Percentiles rank a stretch among this genome's conserved stretches.
These are phyloP conservation scores for Malachius bipustulatus DNA, from an alignment of 2,888 invertebrate species.

Conservation along the genomic window DNA sequence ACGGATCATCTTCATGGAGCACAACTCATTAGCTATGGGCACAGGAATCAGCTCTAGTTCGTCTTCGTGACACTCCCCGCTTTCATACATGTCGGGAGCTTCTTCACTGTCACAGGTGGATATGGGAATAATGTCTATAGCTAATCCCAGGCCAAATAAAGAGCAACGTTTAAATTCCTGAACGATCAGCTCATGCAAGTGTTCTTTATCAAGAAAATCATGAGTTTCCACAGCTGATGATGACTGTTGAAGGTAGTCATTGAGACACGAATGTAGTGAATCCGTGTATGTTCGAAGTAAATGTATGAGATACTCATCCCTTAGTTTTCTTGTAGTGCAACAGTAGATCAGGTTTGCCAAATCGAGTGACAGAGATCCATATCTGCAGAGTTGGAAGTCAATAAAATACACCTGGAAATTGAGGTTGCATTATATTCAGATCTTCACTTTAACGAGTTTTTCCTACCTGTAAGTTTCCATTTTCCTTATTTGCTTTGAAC, in stretches of 20 bases:
- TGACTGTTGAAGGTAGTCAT: constrained; percentile 39
- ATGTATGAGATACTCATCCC: constrained; percentile 44
- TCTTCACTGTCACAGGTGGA: constrained; percentile 58
- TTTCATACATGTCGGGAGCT: constrained; percentile 57
- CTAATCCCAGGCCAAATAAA: constrained; percentile 54
- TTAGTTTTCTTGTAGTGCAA: constrained; percentile 50
- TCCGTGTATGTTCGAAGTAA: constrained; percentile 49
- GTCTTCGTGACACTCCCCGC: constrained; percentile 31
- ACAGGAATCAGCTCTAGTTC: constrained; percentile 34
- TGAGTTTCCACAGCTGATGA: constrained; percentile 6
- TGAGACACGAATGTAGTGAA: constrained; percentile 45
- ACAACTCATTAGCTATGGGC: constrained; percentile 43
- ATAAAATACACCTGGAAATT: constrained; percentile 49
- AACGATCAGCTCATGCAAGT: constrained; percentile 31
- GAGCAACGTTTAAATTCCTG: constrained; percentile 52
- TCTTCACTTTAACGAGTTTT: too few relatives aligned
- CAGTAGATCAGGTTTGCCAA: constrained; percentile 54
- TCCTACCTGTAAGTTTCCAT: constrained; percentile 45
- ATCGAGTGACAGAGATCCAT: constrained; percentile 58
- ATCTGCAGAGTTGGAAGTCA: constrained; percentile 59
- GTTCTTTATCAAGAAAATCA: constrained; percentile 10
- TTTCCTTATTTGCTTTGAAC: constrained; percentile 42
- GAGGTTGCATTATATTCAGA: not conserved
- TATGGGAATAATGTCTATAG: constrained; percentile 60
- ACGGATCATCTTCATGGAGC: constrained; percentile 56